Evolutionary conservation across 2,797 vertebrate species (phyloP), one percentile per base, ranked within the genome.

Genomic region (Danio jaintianensis): DNA sequence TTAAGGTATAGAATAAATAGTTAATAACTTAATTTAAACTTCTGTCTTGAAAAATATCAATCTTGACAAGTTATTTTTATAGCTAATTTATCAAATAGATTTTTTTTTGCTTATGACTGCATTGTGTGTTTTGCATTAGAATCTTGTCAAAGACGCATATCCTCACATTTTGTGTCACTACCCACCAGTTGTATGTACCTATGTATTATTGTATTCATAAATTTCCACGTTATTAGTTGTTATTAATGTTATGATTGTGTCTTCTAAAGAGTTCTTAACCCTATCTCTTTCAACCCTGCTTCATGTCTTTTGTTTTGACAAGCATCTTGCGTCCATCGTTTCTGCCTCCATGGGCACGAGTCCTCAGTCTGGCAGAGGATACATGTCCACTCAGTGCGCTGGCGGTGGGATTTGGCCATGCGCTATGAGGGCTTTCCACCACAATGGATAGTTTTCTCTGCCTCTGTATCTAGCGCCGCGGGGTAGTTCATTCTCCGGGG

Each of bases 401-500:
- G 88, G 87, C 86, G 87, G 86, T 88, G 85, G 92, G 91, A 93
- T 94, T 93, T 93, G 91, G 87, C 92, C 83, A 82, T 93, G 83
- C 80, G 88, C 84, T 80, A 62, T 86, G 75, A 90, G 91, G 90
- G 92, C 90, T 94, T 92, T 93, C 78, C 85, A 77, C 87, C 91
- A 91, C 91, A 95, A 96, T 95, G 93, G 94, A 90, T 88, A 89
- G 96, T 96, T 96, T 96, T 93, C 93, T 96, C 94, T 95, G 94
- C 91, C 92, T 95, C 94, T 93, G 92, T 92, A 94, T 95, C 93
- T 94, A 93, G 95, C 94, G 94, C 89, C 20, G 82, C 86, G 43
- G 92, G 93, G 93, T 93, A 92, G 94, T 92, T 94, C 94, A 94
- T 96, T 95, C 93, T 92, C 91, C 84, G 83, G 88, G 95, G 94